phyloP scores from a whole-genome alignment of 2,113 vertebrate species.

The Alexandromys fortis region DNA sequence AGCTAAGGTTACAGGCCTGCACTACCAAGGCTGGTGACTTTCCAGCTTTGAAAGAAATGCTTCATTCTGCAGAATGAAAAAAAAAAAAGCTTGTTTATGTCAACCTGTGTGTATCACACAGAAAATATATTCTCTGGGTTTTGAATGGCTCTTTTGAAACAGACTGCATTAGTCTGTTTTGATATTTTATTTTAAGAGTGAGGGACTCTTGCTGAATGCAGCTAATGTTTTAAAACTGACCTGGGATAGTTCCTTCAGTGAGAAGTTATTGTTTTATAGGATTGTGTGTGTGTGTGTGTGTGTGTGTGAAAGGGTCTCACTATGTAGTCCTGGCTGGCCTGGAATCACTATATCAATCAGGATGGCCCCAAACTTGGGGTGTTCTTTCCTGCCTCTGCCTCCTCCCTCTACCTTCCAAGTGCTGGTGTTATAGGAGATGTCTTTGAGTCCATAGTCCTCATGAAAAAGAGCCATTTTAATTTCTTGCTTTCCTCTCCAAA shows the following conservation, averaged over 20 bases:
- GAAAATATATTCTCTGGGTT: slow-evolving; percentile 40
- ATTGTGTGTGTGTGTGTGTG: too few relatives aligned
- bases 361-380: background rate
- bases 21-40: background rate
- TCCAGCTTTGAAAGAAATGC: slow-evolving; percentile 62
- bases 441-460: slow-evolving; percentile 22
- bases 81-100: background rate
- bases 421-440: background rate
- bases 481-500: slow-evolving; percentile 41
- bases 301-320: background rate
- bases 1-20: background rate
- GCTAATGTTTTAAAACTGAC: slow-evolving; percentile 59
- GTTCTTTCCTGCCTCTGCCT: background rate
- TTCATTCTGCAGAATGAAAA: slow-evolving; percentile 32
- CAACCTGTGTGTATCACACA: background rate
- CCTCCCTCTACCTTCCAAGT: background rate
- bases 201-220: background rate
- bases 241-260: slow-evolving; percentile 31
- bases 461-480: background rate
- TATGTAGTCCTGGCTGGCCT: background rate
- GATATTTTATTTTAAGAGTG: slow-evolving; percentile 16
- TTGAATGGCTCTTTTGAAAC: slow-evolving; percentile 3
- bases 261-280: slow-evolving; percentile 19
- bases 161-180: background rate
- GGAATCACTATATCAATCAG: background rate